A percentile compares a stretch with the other conserved stretches of the same genome.
Evolutionary conservation across 2,888 invertebrate species (phyloP).

Genomic region (Maniola hyperantus): DNA sequence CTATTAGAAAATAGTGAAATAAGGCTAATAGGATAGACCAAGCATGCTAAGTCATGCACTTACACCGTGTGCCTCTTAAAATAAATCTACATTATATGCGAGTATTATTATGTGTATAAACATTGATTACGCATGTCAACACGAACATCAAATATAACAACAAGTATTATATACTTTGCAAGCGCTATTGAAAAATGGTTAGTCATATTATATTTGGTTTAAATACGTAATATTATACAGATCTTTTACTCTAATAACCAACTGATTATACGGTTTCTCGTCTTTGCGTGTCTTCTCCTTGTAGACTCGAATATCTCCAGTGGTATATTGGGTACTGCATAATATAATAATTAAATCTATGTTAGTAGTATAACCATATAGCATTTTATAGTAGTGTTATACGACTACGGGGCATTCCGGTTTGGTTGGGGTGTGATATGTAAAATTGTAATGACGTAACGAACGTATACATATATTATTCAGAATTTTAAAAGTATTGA

Average conservation of each 20-base stretch:
- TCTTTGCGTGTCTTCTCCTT: conserved; percentile 80
- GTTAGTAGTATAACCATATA: conserved; percentile 63
- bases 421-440: not conserved
- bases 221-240: conserved; percentile 44
- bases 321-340: conserved; percentile 83
- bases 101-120: conserved; percentile 56
- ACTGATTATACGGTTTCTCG: conserved; percentile 83
- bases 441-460: not conserved
- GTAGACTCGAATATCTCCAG: conserved; percentile 82
- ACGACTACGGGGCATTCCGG: conserved; percentile 32
- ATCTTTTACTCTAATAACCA: conserved; percentile 80
- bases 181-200: conserved; percentile 65
- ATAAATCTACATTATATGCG: conserved; percentile 49
- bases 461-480: not conserved
- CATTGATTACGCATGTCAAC: conserved; percentile 34
- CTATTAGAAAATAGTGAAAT: conserved; percentile 55
- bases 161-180: conserved; percentile 55
- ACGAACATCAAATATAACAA: conserved; percentile 42
- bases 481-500: not conserved
- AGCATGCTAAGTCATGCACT: conserved; percentile 72
- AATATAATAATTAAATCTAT: conserved; percentile 78
- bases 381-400: conserved; percentile 25
- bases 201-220: conserved; percentile 54
- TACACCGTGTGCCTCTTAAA: conserved; percentile 54
- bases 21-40: conserved; percentile 51